phyloP scores from a whole-genome alignment of 2,797 vertebrate species.

The Phaenicophaeus curvirostris region DNA sequence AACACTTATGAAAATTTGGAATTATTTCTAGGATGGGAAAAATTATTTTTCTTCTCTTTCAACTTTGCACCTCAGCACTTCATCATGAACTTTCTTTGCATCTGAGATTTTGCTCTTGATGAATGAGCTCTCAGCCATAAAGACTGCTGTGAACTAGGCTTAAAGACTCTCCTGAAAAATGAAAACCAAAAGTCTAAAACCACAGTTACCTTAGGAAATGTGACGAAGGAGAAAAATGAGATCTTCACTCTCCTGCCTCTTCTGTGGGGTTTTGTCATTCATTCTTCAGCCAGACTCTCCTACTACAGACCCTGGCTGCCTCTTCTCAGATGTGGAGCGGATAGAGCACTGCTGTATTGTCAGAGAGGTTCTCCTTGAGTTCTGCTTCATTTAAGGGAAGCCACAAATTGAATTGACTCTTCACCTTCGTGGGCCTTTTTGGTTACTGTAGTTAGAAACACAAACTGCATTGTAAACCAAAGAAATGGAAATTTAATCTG shows the following conservation, averaged over 20 bases:
- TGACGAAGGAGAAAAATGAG: not conserved
- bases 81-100: slow-evolving; percentile 5
- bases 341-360: not conserved
- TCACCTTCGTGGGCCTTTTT: not conserved
- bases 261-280: not conserved
- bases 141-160: slow-evolving; percentile 18
- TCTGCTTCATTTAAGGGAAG: not conserved
- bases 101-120: slow-evolving; percentile 43
- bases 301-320: not conserved
- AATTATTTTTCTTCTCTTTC: slow-evolving; percentile 19
- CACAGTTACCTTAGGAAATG: slow-evolving; percentile 16
- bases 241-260: not conserved
- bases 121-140: slow-evolving; percentile 41
- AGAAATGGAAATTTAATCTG: not conserved
- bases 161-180: slow-evolving; percentile 45
- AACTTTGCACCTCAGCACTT: slow-evolving; percentile 42
- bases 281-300: not conserved
- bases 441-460: not conserved
- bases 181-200: slow-evolving; percentile 39
- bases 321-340: accelerated
- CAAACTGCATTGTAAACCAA: not conserved
- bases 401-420: not conserved
- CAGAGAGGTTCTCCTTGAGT: not conserved
- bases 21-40: slow-evolving; percentile 30
- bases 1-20: slow-evolving; percentile 1